These are phyloP conservation scores for Leistus spinibarbis DNA, from an alignment of 2,888 invertebrate genomes.

Conservation along the genomic window DNA sequence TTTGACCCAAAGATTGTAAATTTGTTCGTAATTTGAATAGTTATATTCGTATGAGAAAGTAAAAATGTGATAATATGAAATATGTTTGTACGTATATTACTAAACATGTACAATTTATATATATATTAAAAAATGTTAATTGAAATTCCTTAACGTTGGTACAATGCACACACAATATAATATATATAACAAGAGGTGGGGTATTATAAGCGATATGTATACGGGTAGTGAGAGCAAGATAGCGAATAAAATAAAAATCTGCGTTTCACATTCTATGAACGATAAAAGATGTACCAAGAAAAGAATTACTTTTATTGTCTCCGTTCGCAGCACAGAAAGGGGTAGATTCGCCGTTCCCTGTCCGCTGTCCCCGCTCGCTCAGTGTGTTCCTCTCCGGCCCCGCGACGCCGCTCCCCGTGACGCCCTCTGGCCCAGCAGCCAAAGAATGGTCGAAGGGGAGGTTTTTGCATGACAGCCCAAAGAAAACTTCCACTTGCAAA, in stretches of 20 bases:
- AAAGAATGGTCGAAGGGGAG: slow-evolving; percentile 47
- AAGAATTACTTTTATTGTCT: slow-evolving; percentile 55
- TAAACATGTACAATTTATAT: background rate
- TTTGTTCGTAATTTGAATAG: too few species aligned
- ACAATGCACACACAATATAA: background rate
- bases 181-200: background rate
- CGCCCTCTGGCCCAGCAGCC: slow-evolving; percentile 42
- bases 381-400: slow-evolving; percentile 31
- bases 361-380: slow-evolving; percentile 30
- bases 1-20: too few species aligned
- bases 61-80: background rate
- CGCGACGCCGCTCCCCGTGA: slow-evolving; percentile 43
- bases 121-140: slow-evolving; percentile 31
- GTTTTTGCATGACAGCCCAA: slow-evolving; percentile 56
- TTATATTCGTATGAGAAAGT: too few species aligned
- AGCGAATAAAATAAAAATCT: slow-evolving; percentile 41
- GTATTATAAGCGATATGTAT: background rate
- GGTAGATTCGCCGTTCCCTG: slow-evolving; percentile 44
- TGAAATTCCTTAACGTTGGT: slow-evolving; percentile 25
- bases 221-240: background rate
- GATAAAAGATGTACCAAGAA: slow-evolving; percentile 48
- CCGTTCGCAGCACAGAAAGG: slow-evolving; percentile 53
- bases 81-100: background rate
- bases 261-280: slow-evolving; percentile 50
- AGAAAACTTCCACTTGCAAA: slow-evolving; percentile 59